Percentiles rank a stretch among this genome's conserved stretches.
Conservation (phyloP, 2,888 invertebrate species). For the Ectemnius cavifrons region DNA sequence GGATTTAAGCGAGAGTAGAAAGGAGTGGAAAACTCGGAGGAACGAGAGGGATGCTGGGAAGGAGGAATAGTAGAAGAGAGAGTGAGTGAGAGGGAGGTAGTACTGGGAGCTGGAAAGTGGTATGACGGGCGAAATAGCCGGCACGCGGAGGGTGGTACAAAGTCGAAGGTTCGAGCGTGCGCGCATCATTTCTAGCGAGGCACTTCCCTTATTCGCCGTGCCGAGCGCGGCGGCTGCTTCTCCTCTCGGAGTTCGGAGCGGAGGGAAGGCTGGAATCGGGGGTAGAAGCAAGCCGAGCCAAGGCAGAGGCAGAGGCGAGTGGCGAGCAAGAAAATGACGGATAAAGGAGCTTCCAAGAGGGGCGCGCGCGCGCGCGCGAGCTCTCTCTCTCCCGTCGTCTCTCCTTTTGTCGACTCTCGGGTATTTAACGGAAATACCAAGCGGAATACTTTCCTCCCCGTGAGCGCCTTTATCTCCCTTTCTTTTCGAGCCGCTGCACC, state of each 20-base stretch:
- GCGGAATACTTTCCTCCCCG: conserved; percentile 63
- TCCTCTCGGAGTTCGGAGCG: too few species aligned
- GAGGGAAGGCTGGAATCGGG: conserved; percentile 44
- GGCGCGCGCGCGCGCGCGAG: conserved; percentile 57
- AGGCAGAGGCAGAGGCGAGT: conserved; percentile 56
- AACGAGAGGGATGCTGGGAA: conserved; percentile 8
- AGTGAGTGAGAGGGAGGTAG: conserved; percentile 20
- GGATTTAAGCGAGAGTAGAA: conserved; percentile 15
- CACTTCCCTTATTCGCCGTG: conserved; percentile 65
- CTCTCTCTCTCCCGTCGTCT: too few species aligned
- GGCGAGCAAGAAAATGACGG: conserved; percentile 61
- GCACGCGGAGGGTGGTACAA: conserved; percentile 26
- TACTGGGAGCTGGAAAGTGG: not conserved
- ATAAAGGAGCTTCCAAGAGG: conserved; percentile 61
- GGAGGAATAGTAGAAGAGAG: conserved; percentile 36
- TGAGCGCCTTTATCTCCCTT: conserved; percentile 49
- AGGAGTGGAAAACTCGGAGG: conserved; percentile 16
- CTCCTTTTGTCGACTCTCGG: conserved; percentile 68
- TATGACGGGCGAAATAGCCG: conserved; percentile 47
- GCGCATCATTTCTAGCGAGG: conserved; percentile 65
- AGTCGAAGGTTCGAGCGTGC: conserved; percentile 59
- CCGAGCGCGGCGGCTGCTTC: conserved; percentile 25
- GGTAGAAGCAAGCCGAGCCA: conserved; percentile 20
- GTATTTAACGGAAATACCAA: conserved; percentile 71
- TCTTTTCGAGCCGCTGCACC: conserved; percentile 37